A percentile compares a stretch with the other conserved stretches of the same genome.
Conservation (phyloP, 2,797 vertebrate genomes). For the Diplodus puntazzo region DNA sequence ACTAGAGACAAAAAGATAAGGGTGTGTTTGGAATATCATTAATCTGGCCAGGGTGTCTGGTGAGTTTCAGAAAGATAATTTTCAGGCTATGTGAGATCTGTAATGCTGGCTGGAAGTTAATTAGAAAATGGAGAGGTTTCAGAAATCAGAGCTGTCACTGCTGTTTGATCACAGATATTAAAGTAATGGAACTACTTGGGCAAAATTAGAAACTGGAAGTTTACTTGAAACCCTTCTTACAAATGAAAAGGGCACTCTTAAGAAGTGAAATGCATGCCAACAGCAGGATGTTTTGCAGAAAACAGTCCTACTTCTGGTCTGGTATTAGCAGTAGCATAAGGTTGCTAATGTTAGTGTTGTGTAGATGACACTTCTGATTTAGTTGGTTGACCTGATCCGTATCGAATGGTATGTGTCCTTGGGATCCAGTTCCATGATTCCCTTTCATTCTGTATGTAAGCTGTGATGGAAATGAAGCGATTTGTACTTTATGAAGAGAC, state of each 20-base stretch:
- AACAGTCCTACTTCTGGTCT: background rate
- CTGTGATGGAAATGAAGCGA: too few relatives aligned
- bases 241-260: background rate
- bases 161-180: background rate
- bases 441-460: too few relatives aligned
- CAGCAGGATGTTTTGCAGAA: background rate
- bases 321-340: too few relatives aligned
- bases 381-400: background rate
- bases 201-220: background rate
- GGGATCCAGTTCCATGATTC: too few relatives aligned
- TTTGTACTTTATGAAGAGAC: too few relatives aligned
- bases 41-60: conserved; percentile 5
- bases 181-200: background rate
- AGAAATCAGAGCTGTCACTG: background rate
- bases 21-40: conserved; percentile 13
- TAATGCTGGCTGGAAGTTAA: conserved; percentile 7
- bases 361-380: background rate
- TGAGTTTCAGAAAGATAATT: conserved; percentile 15
- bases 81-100: background rate
- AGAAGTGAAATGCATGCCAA: background rate
- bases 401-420: too few relatives aligned
- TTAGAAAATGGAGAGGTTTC: background rate
- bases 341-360: background rate
- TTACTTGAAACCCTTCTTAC: background rate
- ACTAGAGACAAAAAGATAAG: background rate